A percentile compares a stretch with the other conserved stretches of the same genome.
Evolutionary conservation across 2,113 vertebrate species (phyloP).

Genomic region (Myxocyprinus asiaticus): DNA sequence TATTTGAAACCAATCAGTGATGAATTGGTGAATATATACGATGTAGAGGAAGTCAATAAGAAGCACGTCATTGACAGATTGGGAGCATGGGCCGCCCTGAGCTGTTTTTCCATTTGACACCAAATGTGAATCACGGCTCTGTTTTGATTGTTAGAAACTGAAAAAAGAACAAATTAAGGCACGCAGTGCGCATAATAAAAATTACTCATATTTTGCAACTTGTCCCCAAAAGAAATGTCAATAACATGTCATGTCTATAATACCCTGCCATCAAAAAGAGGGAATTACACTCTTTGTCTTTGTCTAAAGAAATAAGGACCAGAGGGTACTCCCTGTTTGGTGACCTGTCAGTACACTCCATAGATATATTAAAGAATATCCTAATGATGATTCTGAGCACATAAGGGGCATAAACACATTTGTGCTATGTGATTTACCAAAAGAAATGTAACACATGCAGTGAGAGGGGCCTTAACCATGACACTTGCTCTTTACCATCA

Average conservation of each 20-base stretch:
- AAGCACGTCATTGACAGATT: conserved; percentile 74
- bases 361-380: not conserved
- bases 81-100: conserved; percentile 68
- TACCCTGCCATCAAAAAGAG: too few species aligned
- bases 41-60: conserved; percentile 68
- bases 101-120: conserved; percentile 33
- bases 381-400: not conserved
- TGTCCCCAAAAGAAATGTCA: not conserved
- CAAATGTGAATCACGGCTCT: conserved; percentile 70
- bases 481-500: too few species aligned
- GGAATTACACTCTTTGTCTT: not conserved
- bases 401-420: not conserved
- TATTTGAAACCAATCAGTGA: not conserved
- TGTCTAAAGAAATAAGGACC: not conserved
- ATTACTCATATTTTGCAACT: not conserved
- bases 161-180: not conserved
- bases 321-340: conserved; percentile 7
- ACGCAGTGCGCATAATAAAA: not conserved
- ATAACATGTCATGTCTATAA: too few species aligned
- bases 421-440: too few species aligned
- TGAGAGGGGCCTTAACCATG: too few species aligned
- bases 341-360: not conserved
- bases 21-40: conserved; percentile 12
- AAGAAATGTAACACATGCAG: too few species aligned
- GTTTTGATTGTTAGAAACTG: conserved; percentile 42